phyloP scores from a whole-genome alignment of 2,888 invertebrate species.

The Allygus modestus region DNA sequence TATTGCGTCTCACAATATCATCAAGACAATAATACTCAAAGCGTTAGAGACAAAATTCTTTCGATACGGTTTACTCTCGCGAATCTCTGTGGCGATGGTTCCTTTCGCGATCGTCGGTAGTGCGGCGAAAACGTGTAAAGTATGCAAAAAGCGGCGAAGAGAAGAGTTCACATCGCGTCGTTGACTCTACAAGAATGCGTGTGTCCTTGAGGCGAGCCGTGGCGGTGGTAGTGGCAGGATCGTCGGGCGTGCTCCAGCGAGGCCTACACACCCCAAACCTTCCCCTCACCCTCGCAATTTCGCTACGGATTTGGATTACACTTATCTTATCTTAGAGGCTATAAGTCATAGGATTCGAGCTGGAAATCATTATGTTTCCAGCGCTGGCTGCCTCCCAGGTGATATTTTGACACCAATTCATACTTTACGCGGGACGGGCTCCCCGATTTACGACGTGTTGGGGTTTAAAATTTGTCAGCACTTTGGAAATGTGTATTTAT shows the following conservation, averaged over 20 bases:
- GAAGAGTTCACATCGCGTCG: constrained; percentile 41
- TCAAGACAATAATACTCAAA: no score
- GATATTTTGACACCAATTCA: constrained; percentile 49
- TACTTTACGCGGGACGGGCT: constrained; percentile 26
- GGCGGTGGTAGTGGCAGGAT: neutral
- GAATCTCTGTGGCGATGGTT: no score
- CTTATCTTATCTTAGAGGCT: constrained; percentile 58
- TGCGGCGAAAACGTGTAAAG: constrained; percentile 36
- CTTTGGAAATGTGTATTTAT: neutral
- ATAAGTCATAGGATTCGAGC: constrained; percentile 54
- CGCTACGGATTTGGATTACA: constrained; percentile 58
- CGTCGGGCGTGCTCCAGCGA: constrained; percentile 25
- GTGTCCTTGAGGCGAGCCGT: neutral
- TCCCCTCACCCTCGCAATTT: constrained; percentile 56
- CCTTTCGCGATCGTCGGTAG: neutral
- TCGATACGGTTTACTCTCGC: no score
- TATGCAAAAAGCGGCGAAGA: constrained; percentile 52
- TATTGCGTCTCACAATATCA: no score
- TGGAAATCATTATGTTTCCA: constrained; percentile 50
- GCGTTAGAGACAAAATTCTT: no score
- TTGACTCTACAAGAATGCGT: constrained; percentile 57
- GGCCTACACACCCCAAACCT: neutral
- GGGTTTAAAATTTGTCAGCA: constrained; percentile 23
- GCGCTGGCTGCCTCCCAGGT: constrained; percentile 48
- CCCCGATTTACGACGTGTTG: neutral